These are phyloP conservation scores for Patiria miniata DNA, from an alignment of 35 echinoderm and acorn worm species.

Conservation along the genomic window DNA sequence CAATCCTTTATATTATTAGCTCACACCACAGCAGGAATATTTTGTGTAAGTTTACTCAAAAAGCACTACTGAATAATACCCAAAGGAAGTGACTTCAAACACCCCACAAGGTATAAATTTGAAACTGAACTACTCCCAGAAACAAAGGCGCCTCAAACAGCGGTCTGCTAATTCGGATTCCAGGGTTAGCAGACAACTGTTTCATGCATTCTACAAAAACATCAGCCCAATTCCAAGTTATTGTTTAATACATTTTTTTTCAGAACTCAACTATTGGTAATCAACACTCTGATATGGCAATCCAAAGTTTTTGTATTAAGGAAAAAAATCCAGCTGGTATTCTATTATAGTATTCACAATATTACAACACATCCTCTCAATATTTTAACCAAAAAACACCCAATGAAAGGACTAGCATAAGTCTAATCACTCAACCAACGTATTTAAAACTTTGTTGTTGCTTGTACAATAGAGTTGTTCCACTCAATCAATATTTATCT, in stretches of 20 bases:
- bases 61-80: too few species aligned
- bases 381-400: background rate
- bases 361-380: background rate
- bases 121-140: background rate
- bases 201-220: background rate
- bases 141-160: background rate
- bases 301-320: constrained; percentile 2
- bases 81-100: too few species aligned
- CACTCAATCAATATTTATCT: constrained; percentile 26
- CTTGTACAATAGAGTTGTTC: constrained; percentile 12
- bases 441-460: background rate
- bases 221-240: background rate
- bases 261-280: constrained; percentile 10
- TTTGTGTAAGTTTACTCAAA: background rate
- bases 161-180: background rate
- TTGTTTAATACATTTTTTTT: background rate
- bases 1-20: constrained; percentile 30
- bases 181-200: background rate
- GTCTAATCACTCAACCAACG: background rate
- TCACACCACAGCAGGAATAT: constrained; percentile 31
- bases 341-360: constrained; percentile 14
- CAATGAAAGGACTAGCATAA: constrained; percentile 2
- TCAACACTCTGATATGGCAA: constrained; percentile 19
- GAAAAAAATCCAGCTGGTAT: background rate
- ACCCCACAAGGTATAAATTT: background rate